Base-by-base conservation (phyloP, 2,888 invertebrate genomes). In the Mythimna loreyi region DNA sequence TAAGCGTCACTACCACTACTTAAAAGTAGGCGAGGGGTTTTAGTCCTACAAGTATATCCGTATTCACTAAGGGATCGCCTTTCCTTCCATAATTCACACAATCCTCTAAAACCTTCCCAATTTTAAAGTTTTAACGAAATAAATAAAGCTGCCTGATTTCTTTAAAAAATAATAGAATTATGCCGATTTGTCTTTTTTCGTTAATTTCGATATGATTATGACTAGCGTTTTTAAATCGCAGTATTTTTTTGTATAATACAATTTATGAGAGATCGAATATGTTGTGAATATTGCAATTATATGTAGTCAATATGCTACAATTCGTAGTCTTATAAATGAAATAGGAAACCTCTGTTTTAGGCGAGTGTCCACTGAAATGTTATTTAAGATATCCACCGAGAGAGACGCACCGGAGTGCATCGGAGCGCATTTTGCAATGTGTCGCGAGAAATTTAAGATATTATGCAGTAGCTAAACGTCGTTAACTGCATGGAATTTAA, bases 11-110 rank as follows among this genome's bases (percentile, higher is more conserved):
- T 93, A 91, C 86, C 82, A 87, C 92, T 92, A 93, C 87, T 89
- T 92, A 90, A 21, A 75, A 87, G 89, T 92, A 92, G 93, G 94
- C 94, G 95, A 94, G 94, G 94, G 93, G 81, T 94, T 90, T 82
- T 83, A 89, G 89, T 95, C 94, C 94, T 94, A 94, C 94, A 87
- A 79, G 81, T 83, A 84, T 80, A 84, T 82, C 79, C 71, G 66
- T 75, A 75, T 71, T 77, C 72, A 79, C 56, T 71, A 75, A 76
- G 76, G 74, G 80, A 80, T 63, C 53, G 23, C 59, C 58, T 66
- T 69, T 53, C 74, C 75, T 59, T 61, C 25, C 40, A 33, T 45
- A 71, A 40, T 64, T 76, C 65, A 70, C 55, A 57, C 64, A 72
- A 57, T 59, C 56, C 45, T 45, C 50, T 57, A 61, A 66, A 66